Conservation (phyloP, 2,113 vertebrate genomes). For the Macaca nemestrina region DNA sequence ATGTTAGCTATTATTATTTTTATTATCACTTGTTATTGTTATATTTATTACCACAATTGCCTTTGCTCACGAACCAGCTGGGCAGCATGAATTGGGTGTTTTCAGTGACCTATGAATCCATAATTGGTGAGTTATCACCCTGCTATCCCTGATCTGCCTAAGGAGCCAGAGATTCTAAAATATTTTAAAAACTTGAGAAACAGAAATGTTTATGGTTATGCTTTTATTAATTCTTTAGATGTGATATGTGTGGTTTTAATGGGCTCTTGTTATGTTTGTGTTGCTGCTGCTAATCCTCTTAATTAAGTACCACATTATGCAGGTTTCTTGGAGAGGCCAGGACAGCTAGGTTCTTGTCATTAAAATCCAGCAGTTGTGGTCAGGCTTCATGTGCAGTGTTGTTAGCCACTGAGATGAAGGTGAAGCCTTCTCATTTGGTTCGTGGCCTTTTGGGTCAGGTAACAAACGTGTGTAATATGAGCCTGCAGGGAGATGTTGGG, state of each 20-base stretch:
- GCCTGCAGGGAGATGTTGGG: background rate
- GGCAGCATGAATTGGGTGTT: background rate
- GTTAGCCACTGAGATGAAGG: background rate
- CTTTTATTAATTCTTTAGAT: conserved; percentile 36
- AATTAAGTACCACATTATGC: conserved; percentile 12
- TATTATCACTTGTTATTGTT: background rate
- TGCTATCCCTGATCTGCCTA: background rate
- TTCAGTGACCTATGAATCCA: background rate
- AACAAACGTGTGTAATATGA: background rate
- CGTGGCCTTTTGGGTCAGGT: background rate
- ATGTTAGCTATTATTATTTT: background rate
- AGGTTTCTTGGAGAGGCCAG: background rate
- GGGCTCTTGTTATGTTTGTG: conserved; percentile 6
- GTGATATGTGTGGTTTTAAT: background rate
- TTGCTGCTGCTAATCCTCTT: background rate
- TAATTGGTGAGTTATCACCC: background rate
- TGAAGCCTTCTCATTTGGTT: background rate
- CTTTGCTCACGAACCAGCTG: background rate
- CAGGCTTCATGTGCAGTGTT: background rate
- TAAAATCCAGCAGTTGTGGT: background rate
- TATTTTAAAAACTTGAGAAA: background rate
- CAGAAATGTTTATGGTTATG: background rate
- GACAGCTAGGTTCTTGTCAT: background rate
- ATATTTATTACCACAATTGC: background rate
- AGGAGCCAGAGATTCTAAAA: conserved; percentile 23